These are phyloP conservation scores for Cotesia congregata DNA, from an alignment of 2,888 invertebrate species.

Conservation along the genomic window DNA sequence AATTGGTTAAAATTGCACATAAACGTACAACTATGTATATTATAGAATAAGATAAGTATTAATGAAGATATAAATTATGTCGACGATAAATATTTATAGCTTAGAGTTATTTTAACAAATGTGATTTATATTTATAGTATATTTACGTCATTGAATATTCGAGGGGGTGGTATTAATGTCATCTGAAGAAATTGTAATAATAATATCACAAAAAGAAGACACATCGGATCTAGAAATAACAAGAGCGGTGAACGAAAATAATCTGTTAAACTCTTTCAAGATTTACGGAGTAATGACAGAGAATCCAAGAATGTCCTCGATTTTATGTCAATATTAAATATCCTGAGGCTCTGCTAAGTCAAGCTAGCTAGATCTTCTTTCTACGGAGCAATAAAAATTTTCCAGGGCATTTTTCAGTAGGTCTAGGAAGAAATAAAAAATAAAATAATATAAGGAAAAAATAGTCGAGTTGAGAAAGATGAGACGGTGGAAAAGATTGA, in stretches of 20 bases:
- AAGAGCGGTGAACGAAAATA: constrained; percentile 14
- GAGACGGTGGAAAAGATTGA: constrained; percentile 22
- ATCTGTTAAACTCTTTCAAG: constrained; percentile 13
- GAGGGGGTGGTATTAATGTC: background rate
- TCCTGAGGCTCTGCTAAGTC: background rate
- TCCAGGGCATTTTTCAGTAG: constrained; percentile 11
- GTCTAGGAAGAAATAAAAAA: constrained; percentile 10
- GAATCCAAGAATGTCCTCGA: constrained; percentile 24
- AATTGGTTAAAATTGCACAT: no score
- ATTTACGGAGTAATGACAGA: constrained; percentile 6
- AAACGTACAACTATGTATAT: no score
- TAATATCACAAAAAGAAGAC: constrained; percentile 9
- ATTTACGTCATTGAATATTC: background rate
- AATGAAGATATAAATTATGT: no score
- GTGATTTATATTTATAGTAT: background rate
- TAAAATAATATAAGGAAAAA: constrained; percentile 15
- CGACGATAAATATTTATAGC: no score
- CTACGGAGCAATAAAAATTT: constrained; percentile 18
- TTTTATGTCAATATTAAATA: constrained; percentile 21
- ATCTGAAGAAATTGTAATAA: background rate
- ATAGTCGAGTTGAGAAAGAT: background rate
- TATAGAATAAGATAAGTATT: no score
- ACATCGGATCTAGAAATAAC: constrained; percentile 4
- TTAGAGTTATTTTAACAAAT: background rate
- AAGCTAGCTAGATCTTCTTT: background rate